phyloP scores from a whole-genome alignment of 2,113 vertebrate genomes.

The Peromyscus maniculatus region DNA sequence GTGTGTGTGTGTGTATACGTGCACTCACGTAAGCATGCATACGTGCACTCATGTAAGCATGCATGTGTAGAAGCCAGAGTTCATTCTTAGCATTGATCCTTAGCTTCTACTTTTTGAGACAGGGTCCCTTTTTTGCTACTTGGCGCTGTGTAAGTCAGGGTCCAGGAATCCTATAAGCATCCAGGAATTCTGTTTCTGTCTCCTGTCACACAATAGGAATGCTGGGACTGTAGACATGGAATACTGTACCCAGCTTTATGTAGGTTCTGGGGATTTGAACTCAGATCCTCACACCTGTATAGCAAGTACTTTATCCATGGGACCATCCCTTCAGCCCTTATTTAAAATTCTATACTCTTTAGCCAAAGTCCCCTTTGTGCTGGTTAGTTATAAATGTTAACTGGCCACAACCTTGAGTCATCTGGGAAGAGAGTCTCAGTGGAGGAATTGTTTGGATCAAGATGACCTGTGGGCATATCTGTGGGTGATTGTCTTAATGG shows the following conservation, averaged over 20 bases:
- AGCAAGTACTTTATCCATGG: neutral
- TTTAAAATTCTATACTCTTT: neutral
- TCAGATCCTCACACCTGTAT: neutral
- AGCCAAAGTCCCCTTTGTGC: no score
- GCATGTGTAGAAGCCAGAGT: neutral
- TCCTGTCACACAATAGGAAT: neutral
- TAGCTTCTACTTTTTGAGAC: neutral
- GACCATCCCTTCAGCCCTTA: neutral
- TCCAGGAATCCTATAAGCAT: neutral
- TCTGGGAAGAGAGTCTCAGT: neutral
- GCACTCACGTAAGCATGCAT: no score
- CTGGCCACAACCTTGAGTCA: neutral
- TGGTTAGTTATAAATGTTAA: neutral
- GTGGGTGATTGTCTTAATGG: neutral
- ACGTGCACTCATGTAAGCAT: neutral
- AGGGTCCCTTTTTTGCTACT: no score
- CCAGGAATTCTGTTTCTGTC: neutral
- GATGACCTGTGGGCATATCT: neutral
- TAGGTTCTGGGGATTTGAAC: neutral
- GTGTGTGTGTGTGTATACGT: accelerated
- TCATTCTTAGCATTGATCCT: neutral
- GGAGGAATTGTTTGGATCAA: neutral
- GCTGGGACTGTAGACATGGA: neutral
- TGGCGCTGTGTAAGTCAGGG: neutral
- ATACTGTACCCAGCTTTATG: neutral